Evolutionary conservation across 2,888 invertebrate species (phyloP).

Genomic region (Poecilus cupreus): DNA sequence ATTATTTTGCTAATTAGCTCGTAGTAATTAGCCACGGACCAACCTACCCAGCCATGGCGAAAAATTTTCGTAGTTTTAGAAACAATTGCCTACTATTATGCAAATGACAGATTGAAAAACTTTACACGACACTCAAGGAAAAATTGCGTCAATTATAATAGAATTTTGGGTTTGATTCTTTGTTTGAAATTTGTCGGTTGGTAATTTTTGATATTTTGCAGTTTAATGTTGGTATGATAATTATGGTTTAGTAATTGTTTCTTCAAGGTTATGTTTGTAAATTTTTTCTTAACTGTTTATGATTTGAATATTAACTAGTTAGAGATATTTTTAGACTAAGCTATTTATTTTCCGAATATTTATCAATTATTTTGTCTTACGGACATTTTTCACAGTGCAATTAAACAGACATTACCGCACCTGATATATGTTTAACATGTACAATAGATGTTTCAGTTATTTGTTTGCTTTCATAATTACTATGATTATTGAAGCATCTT

Average conservation of each 20-base stretch:
- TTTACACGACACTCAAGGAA: neutral
- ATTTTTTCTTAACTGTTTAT: slow-evolving; percentile 10
- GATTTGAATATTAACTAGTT: slow-evolving; percentile 11
- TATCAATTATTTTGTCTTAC: neutral
- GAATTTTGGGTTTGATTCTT: neutral
- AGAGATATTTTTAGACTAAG: neutral
- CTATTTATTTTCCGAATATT: neutral
- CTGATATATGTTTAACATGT: no score
- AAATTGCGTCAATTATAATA: neutral
- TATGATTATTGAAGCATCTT: no score
- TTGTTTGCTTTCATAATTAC: no score
- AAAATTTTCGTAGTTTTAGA: neutral
- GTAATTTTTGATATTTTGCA: slow-evolving; percentile 11
- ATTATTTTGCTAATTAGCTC: neutral
- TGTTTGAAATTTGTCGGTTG: neutral
- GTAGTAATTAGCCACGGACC: neutral
- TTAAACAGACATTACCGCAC: no score
- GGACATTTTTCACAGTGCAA: no score
- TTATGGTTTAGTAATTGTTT: slow-evolving; percentile 9
- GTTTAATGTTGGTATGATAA: neutral
- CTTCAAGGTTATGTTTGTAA: neutral
- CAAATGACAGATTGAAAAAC: neutral
- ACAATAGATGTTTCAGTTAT: no score
- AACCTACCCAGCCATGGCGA: neutral
- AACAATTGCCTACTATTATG: neutral